A percentile compares a stretch with the other conserved stretches of the same genome.
These are phyloP conservation scores for Setipinna tenuifilis DNA, from an alignment of 2,797 vertebrate species.

Conservation along the genomic window DNA sequence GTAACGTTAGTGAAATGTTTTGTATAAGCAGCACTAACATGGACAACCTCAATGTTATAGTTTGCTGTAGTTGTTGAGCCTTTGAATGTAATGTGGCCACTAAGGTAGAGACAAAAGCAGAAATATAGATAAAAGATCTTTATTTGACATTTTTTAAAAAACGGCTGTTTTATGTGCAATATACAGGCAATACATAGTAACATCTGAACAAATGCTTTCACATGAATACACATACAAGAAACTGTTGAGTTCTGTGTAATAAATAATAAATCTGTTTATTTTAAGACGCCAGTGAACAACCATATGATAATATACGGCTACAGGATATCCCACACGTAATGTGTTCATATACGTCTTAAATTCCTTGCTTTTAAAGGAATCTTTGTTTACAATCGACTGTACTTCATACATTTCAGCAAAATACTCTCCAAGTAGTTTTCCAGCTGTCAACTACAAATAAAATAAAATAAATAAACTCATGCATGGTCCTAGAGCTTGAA, in stretches of 20 bases:
- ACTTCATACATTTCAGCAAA: not conserved
- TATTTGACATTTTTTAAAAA: not conserved
- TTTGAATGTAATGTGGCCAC: not conserved
- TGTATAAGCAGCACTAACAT: not conserved
- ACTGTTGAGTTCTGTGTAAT: not conserved
- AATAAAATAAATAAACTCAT: not conserved
- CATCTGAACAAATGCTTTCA: conserved; percentile 1
- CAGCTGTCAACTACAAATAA: not conserved
- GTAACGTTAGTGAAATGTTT: not conserved
- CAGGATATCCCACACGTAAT: not conserved
- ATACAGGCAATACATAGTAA: not conserved
- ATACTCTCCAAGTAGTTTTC: not conserved
- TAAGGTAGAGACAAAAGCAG: not conserved
- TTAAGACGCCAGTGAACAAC: not conserved
- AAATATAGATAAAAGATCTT: conserved; percentile 12
- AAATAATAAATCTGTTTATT: conserved; percentile 1
- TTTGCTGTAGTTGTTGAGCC: not conserved
- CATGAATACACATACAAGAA: not conserved
- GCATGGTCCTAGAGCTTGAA: not conserved
- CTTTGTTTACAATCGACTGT: not conserved
- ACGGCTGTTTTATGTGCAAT: not conserved
- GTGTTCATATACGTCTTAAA: not conserved
- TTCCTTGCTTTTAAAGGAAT: too few species aligned
- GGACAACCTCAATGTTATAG: not conserved
- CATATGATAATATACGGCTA: not conserved